Percentiles rank a stretch among this genome's conserved stretches.
phyloP scores from a whole-genome alignment of 2,888 invertebrate genomes.

The Trichopoda pennipes region DNA sequence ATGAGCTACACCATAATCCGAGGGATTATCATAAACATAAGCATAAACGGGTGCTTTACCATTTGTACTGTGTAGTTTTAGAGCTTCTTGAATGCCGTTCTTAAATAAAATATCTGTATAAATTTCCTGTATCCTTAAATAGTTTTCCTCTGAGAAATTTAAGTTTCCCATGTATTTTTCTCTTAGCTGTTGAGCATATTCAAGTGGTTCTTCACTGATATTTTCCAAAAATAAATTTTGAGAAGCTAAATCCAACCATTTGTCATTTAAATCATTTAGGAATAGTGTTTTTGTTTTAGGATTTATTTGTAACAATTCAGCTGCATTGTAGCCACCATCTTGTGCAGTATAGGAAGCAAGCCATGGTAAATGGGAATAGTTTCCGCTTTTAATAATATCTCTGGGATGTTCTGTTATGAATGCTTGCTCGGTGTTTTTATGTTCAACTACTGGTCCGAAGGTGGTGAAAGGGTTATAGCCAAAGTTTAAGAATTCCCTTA shows the following conservation, averaged over 20 bases:
- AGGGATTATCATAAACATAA: slow-evolving; percentile 84
- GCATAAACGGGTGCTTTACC: slow-evolving; percentile 83
- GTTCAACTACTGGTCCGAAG: slow-evolving; percentile 87
- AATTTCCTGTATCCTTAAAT: slow-evolving; percentile 80
- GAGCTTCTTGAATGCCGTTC: slow-evolving; percentile 83
- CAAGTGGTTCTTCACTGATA: slow-evolving; percentile 17
- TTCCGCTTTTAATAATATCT: slow-evolving; percentile 81
- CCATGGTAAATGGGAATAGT: slow-evolving; percentile 84
- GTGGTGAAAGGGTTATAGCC: slow-evolving; percentile 86
- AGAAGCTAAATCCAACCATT: slow-evolving; percentile 81
- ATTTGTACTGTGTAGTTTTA: slow-evolving; percentile 82
- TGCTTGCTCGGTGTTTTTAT: slow-evolving; percentile 76
- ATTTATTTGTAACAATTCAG: slow-evolving; percentile 79
- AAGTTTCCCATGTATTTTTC: slow-evolving; percentile 79
- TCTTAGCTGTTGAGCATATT: slow-evolving; percentile 52
- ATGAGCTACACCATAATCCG: slow-evolving; percentile 83
- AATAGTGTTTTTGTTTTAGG: slow-evolving; percentile 74
- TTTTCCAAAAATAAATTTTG: slow-evolving; percentile 65
- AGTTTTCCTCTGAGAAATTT: slow-evolving; percentile 82
- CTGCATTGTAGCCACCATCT: slow-evolving; percentile 87
- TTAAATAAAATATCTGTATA: slow-evolving; percentile 85
- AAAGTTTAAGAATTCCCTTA: slow-evolving; percentile 78
- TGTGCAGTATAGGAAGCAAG: slow-evolving; percentile 85
- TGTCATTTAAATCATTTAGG: slow-evolving; percentile 80
- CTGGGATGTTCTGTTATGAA: slow-evolving; percentile 86